phyloP scores from a whole-genome alignment of 1,140 invertebrate species.

The Trypoxylus dichotomus region DNA sequence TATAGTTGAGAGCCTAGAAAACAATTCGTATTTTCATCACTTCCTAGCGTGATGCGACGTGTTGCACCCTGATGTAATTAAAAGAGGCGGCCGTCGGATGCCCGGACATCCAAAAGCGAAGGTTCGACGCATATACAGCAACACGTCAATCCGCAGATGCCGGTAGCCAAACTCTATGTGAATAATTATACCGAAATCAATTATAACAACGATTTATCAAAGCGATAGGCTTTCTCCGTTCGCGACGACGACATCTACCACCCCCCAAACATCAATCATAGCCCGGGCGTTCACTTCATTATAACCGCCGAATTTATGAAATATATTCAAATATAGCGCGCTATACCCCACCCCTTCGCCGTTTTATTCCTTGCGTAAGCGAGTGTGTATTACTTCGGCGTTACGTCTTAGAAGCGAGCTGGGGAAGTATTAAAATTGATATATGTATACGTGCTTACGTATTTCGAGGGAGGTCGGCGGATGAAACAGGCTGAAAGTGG shows the following conservation, averaged over 20 bases:
- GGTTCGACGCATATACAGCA: neutral
- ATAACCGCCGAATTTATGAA: neutral
- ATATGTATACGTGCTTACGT: neutral
- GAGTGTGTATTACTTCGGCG: no score
- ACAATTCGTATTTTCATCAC: no score
- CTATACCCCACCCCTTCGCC: neutral
- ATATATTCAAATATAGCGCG: neutral
- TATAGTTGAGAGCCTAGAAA: no score
- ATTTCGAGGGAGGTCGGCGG: neutral
- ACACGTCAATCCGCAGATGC: slow-evolving; percentile 48
- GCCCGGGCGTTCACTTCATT: slow-evolving; percentile 19
- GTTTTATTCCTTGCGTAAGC: no score
- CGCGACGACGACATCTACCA: neutral
- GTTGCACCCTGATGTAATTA: neutral
- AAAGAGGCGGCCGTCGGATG: neutral
- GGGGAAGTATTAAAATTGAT: neutral
- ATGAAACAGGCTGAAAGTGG: neutral
- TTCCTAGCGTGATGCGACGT: no score
- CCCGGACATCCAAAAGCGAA: neutral
- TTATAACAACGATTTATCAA: slow-evolving; percentile 50
- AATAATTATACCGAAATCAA: slow-evolving; percentile 51
- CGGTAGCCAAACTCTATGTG: slow-evolving; percentile 38
- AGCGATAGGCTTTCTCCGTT: slow-evolving; percentile 7
- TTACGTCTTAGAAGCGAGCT: neutral
- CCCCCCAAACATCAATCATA: slow-evolving; percentile 33